Evolutionary conservation across 2,113 vertebrate species (phyloP).

Genomic region (Sorex fumeus): DNA sequence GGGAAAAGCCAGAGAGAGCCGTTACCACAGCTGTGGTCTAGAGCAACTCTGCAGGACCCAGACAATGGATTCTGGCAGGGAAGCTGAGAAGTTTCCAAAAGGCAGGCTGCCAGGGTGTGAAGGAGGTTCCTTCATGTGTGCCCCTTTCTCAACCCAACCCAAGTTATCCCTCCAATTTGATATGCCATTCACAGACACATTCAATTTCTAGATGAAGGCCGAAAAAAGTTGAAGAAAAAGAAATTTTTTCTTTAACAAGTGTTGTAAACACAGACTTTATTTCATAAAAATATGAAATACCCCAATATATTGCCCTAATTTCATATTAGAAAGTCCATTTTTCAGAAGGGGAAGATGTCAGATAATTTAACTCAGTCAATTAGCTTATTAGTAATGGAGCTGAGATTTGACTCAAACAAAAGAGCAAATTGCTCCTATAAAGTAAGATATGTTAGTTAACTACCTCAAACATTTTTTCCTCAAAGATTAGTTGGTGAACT

Average conservation of each 20-base stretch:
- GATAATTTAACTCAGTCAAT: background rate
- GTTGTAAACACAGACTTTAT: background rate
- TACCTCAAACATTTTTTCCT: slow-evolving; percentile 5
- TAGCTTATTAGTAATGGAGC: background rate
- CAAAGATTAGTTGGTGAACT: background rate
- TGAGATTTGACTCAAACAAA: background rate
- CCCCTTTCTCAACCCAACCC: background rate
- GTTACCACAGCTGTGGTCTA: background rate
- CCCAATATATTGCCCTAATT: background rate
- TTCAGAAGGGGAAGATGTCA: background rate
- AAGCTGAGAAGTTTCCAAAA: slow-evolving; percentile 5
- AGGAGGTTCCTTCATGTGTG: background rate
- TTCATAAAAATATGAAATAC: background rate
- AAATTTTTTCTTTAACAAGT: background rate
- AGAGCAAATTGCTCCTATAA: background rate
- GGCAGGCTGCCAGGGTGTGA: background rate
- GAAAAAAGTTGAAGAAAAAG: background rate
- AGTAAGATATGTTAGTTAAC: background rate
- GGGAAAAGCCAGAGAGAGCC: too few relatives aligned
- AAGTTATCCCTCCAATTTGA: background rate
- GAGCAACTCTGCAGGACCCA: background rate
- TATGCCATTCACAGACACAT: background rate
- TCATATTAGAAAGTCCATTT: slow-evolving; percentile 27
- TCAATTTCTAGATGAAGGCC: slow-evolving; percentile 22
- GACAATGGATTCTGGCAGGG: background rate